A percentile compares a stretch with the other conserved stretches of the same genome.
Evolutionary conservation across 2,113 vertebrate species (phyloP).

Genomic region (Ciconia stormi): DNA sequence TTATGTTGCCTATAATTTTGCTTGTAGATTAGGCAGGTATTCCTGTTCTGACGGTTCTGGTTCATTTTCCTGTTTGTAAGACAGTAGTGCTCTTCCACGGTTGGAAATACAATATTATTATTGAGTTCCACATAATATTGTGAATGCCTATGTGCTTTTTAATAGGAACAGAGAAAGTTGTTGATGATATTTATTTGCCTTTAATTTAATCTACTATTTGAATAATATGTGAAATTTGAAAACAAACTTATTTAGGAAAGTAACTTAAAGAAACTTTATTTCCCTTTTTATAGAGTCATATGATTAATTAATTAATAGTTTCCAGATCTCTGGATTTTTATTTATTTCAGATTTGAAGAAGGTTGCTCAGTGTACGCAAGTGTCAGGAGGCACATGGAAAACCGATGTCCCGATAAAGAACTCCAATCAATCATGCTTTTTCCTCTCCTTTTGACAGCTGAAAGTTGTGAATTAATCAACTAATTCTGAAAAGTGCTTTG

Average conservation of each 20-base stretch:
- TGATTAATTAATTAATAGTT: background rate
- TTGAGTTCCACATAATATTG: background rate
- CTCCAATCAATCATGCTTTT: background rate
- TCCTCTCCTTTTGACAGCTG: background rate
- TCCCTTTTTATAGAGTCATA: background rate
- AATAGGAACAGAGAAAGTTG: background rate
- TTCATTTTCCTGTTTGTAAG: background rate
- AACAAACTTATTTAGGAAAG: background rate
- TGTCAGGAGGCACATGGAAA: background rate
- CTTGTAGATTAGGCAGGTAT: background rate
- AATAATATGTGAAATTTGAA: background rate
- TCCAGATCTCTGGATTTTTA: background rate
- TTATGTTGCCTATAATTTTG: background rate
- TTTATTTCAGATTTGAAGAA: background rate
- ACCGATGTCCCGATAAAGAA: background rate
- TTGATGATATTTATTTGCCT: background rate
- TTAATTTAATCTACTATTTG: background rate
- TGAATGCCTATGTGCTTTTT: background rate
- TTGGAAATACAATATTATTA: background rate
- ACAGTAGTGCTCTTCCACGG: background rate
- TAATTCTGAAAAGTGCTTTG: background rate
- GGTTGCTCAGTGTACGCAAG: background rate
- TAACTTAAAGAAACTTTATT: background rate
- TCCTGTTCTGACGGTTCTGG: background rate
- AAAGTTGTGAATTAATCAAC: background rate